Evolutionary conservation across 1,140 invertebrate species (phyloP).

Genomic region (Grapholita molesta): DNA sequence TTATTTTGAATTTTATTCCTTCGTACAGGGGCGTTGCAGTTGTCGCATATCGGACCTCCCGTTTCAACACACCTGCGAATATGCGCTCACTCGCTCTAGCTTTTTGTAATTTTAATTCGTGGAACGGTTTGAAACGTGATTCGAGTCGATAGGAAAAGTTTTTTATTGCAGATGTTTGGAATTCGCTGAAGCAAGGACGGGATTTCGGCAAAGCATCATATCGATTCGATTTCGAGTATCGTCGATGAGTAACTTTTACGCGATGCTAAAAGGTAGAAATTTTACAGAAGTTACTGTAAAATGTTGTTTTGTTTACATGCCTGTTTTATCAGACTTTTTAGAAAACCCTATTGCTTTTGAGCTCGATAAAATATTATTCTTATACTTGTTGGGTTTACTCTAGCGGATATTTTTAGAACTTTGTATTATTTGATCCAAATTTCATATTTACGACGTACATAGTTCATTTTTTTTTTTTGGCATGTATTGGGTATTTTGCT

Average conservation of each 20-base stretch:
- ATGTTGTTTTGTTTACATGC: neutral
- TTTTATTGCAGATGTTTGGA: conserved; percentile 70
- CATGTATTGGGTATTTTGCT: no score
- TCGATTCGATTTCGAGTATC: conserved; percentile 34
- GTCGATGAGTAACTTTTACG: neutral
- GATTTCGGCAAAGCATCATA: conserved; percentile 55
- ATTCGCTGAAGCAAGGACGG: conserved; percentile 56
- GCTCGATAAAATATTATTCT: neutral
- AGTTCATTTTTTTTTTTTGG: no score
- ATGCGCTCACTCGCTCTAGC: conserved; percentile 51
- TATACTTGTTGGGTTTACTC: neutral
- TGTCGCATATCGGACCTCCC: conserved; percentile 63
- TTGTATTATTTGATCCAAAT: no score
- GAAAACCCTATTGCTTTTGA: neutral
- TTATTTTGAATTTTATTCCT: conserved; percentile 75
- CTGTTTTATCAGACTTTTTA: neutral
- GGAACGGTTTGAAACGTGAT: conserved; percentile 73
- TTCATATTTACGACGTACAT: no score
- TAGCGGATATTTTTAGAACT: neutral
- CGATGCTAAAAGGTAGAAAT: neutral
- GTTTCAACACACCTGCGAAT: conserved; percentile 41
- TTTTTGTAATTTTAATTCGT: conserved; percentile 78
- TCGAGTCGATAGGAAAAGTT: conserved; percentile 63
- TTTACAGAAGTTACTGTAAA: neutral
- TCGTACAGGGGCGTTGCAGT: conserved; percentile 58